Base-by-base conservation (phyloP, 1,140 invertebrate genomes). In the Drosophila simulans region DNA sequence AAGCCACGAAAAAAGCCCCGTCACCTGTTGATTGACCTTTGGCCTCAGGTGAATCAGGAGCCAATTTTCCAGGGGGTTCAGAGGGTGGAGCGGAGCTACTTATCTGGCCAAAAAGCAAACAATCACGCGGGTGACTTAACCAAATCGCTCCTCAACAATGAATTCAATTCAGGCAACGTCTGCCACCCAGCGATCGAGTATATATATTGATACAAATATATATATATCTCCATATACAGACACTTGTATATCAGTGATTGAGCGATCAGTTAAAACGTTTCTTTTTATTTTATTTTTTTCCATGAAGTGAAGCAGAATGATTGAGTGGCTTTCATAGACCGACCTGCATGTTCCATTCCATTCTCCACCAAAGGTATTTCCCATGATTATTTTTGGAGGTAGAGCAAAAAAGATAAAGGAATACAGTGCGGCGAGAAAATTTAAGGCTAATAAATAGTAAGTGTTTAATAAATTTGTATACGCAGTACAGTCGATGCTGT, bases 261-360 rank as follows among this genome's bases (percentile, higher is more conserved):
- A 86, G 84, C 83, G 83, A 86, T 86, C 83, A 86, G 83, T 86
- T 86, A 86, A 86, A 86, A 83, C 43, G 79, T 86, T 73, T 70
- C 40, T 69, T 70, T 70, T 66, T 55, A 55, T 70, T 48, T 69
- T 39, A 39, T 53, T 69, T 75, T 49, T 52, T 57, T 42, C 22
- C 37, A 51, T 72, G 75, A 83, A 88, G 71, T 77, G 83, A 79
- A 78, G 73, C 39, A 45, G 40, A 83, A 86, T 86, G 83, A 86
- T 86, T 86, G 83, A 86, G 83, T 86, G 83, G 83, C 76, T 86
- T 79, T 83, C 72, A 66, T 59, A 62, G 72, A 79, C 69, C 83
- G 78, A 77, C 74, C 65, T 72, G 73, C 72, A 57, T 66, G 27
- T 49, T 60, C 43, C 27, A 55, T 76, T 51, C 63, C 64, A 66